Base-by-base conservation (phyloP, 1,140 invertebrate genomes). In the Elymnias hypermnestra region DNA sequence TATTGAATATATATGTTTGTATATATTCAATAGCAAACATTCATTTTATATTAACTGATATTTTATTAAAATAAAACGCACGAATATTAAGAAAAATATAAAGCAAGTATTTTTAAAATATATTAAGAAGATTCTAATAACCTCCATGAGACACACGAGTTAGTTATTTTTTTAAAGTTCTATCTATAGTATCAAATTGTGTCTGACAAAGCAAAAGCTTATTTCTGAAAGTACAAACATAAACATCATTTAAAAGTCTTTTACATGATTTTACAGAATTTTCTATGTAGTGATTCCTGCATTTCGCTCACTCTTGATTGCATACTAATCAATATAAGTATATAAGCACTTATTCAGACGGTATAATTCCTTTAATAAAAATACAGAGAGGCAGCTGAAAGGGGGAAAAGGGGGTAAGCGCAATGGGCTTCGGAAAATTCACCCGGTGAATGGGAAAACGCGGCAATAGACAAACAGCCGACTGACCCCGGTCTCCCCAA, bases 311-410 rank as follows among this genome's bases (percentile, higher is more conserved):
- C 41, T 29, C 17, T 21, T 44, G 41, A 51, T 51, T 51, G 49
- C 48, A 48, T 28, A 61, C 72, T 81, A 81, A 81, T 83, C 79
- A 77, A 81, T 83, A 76, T 77, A 51, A 51, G 48, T 77, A 81
- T 66, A 64, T 67, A 71, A 58, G 53, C 63, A 66, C 72, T 73
- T 59, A 79, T 78, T 72, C 71, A 77, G 71, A 82, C 68, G 70
- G 65, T 66, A 76, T 83, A 82, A 82, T 82, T 82, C 73, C 65
- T 69, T 79, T 82, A 82, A 76, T 82, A 83, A 83, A 83, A 83
- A 83, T 79, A 79, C 63, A 70, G 67, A 60, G 72, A 71, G 70
- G 57, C 62, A 54, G 65, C 66, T 64, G 50, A 57, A 63, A 63
- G 67, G 69, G 72, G 73, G 55, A 47, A 57, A 47, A 55, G 64